phyloP scores from a whole-genome alignment of 2,888 invertebrate genomes.

The Standfussiana lucernea region DNA sequence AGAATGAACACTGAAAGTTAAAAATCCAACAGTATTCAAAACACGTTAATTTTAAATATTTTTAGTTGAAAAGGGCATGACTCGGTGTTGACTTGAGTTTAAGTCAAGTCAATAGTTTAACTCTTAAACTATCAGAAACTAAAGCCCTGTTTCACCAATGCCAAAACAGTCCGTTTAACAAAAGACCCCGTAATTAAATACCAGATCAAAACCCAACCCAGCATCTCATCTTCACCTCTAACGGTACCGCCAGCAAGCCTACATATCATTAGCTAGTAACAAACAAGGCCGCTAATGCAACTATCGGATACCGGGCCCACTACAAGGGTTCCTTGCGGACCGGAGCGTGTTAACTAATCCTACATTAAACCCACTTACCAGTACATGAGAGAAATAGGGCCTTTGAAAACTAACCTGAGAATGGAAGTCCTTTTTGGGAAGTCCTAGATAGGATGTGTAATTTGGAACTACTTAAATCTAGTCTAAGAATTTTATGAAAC shows the following conservation, averaged over 20 bases:
- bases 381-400: slow-evolving; percentile 49
- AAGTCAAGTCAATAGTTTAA: too few relatives aligned
- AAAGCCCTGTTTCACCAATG: background rate
- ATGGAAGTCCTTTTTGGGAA: slow-evolving; percentile 46
- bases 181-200: background rate
- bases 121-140: background rate
- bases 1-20: background rate
- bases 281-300: slow-evolving; percentile 78
- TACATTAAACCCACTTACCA: slow-evolving; percentile 62
- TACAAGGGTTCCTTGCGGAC: slow-evolving; percentile 53
- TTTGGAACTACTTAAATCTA: background rate
- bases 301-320: slow-evolving; percentile 73
- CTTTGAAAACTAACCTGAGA: slow-evolving; percentile 42
- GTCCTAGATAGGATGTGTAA: background rate
- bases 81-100: background rate
- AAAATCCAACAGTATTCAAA: background rate
- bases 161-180: background rate
- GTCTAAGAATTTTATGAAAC: background rate
- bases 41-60: background rate
- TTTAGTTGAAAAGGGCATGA: background rate
- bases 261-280: slow-evolving; percentile 71
- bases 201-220: slow-evolving; percentile 1
- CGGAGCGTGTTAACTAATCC: slow-evolving; percentile 66
- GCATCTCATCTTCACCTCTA: slow-evolving; percentile 52
- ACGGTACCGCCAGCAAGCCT: slow-evolving; percentile 58